Percentiles rank a stretch among this genome's conserved stretches.
Evolutionary conservation across 2,113 vertebrate species (phyloP).

Genomic region (Hydropotes inermis): DNA sequence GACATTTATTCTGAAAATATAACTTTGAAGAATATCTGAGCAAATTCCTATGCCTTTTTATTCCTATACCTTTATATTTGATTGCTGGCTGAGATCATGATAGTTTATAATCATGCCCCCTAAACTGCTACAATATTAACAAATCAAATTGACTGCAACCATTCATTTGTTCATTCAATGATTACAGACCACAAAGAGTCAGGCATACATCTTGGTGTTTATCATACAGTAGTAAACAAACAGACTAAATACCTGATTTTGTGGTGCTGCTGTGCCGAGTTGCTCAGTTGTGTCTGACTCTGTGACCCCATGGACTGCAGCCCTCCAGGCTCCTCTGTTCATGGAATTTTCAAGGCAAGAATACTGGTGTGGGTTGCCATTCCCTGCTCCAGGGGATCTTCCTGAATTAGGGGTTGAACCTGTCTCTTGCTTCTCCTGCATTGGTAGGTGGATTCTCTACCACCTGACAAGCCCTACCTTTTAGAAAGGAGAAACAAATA

Average conservation of each 20-base stretch:
- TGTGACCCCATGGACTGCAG: background rate
- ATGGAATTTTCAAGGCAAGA: background rate
- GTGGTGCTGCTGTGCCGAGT: background rate
- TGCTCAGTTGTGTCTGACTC: background rate
- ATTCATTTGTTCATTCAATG: background rate
- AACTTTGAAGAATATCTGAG: slow-evolving; percentile 24
- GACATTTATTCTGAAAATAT: slow-evolving; percentile 13
- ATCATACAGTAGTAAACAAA: background rate
- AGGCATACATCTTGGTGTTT: background rate
- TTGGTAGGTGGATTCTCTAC: background rate
- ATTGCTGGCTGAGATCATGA: background rate
- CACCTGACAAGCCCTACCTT: background rate
- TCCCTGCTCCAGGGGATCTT: background rate
- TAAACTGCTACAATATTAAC: background rate
- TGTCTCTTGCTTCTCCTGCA: background rate
- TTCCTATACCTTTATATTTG: slow-evolving; percentile 9
- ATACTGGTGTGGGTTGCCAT: background rate
- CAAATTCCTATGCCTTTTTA: slow-evolving; percentile 21
- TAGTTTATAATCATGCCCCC: background rate
- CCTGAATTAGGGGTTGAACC: background rate
- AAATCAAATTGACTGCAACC: background rate
- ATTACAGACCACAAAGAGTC: background rate
- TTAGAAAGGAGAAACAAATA: background rate
- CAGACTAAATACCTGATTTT: background rate
- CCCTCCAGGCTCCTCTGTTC: background rate